Percentiles rank a stretch among this genome's conserved stretches.
phyloP scores from a whole-genome alignment of 2,113 vertebrate genomes.

The Sphaerodactylus townsendi region DNA sequence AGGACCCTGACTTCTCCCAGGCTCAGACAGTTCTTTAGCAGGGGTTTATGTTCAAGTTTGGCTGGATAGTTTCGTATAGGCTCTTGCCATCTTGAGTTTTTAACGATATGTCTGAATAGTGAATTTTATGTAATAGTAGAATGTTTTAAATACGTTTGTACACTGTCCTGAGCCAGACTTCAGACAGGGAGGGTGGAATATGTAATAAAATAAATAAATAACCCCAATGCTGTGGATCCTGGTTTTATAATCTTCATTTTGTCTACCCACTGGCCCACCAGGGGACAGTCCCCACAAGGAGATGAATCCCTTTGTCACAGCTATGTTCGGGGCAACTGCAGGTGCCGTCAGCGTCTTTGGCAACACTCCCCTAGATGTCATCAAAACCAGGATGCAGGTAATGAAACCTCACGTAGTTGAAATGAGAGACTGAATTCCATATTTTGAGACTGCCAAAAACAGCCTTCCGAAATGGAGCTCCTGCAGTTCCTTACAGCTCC shows the following conservation, averaged over 20 bases:
- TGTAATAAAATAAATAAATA: no score
- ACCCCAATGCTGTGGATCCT: no score
- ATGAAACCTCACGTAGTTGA: background rate
- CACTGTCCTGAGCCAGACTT: no score
- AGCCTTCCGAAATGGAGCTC: background rate
- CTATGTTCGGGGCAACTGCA: slow-evolving; percentile 77
- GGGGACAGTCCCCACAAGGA: slow-evolving; percentile 75
- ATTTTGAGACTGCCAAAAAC: background rate
- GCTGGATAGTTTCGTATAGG: no score
- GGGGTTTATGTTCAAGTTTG: no score
- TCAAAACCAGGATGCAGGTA: slow-evolving; percentile 86
- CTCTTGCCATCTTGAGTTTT: no score
- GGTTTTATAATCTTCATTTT: background rate
- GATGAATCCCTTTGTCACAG: slow-evolving; percentile 80
- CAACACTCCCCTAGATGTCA: slow-evolving; percentile 83
- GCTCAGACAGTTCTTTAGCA: no score
- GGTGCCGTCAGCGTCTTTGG: slow-evolving; percentile 84
- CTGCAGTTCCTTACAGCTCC: background rate
- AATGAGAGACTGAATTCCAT: background rate
- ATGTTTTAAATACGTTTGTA: no score
- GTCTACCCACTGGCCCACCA: slow-evolving; percentile 27
- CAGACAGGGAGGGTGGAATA: no score
- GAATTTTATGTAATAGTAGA: no score
- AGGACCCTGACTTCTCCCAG: no score
- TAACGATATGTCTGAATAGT: no score